Base-by-base conservation (phyloP, 2,888 invertebrate species). In the Shargacucullia verbasci region DNA sequence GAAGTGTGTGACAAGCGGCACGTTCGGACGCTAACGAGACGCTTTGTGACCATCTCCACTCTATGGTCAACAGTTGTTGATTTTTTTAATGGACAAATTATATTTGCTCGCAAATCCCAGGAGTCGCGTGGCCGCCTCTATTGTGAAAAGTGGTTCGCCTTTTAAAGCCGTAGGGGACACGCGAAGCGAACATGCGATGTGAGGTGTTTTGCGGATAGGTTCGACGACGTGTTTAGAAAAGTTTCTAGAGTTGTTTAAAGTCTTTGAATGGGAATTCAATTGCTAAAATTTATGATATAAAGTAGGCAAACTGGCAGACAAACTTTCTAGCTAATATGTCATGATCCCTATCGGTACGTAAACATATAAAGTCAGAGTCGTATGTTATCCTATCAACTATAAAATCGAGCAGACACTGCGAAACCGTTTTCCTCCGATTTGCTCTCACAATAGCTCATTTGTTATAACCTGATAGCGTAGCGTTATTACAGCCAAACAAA, bases 401-500 rank as follows among this genome's bases (percentile, higher is more conserved):
- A 87, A 88, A 89, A 89, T 86, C 80, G 83, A 80, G 85, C 85
- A 90, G 89, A 92, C 88, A 88, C 80, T 84, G 85, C 86, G 78
- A 88, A 91, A 89, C 83, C 85, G 86, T 90, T 92, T 90, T 89
- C 87, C 89, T 87, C 82, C 87, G 89, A 90, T 91, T 90, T 84
- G 84, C 88, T 85, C 86, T 87, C 83, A 92, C 92, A 93, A 93
- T 94, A 92, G 92, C 90, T 92, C 92, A 93, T 92, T 92, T 92
- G 91, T 91, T 93, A 92, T 91, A 92, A 91, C 90, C 91, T 89
- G 92, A 92, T 93, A 92, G 89, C 91, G 88, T 80, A 81, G 90
- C 87, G 90, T 92, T 93, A 93, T 93, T 93, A 93, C 91, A 75
- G 87, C 88, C 91, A 92, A 93, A 94, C 93, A 94, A 94, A 94